Conservation (phyloP, 2,888 invertebrate genomes). For the Lottia scabra region DNA sequence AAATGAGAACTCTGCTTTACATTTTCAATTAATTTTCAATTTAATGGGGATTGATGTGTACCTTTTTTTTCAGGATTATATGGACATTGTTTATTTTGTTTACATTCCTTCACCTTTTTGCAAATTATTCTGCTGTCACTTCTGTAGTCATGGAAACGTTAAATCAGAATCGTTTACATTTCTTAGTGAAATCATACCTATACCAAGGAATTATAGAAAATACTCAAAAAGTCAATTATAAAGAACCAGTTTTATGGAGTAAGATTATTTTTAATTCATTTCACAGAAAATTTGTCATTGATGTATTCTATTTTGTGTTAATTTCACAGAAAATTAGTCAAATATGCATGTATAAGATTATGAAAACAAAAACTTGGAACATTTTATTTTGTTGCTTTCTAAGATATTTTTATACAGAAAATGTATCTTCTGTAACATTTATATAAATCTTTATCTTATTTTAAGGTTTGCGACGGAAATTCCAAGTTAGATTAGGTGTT, state of each 20-base stretch:
- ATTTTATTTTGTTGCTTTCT: no score
- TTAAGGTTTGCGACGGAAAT: constrained; percentile 42
- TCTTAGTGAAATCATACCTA: constrained; percentile 78
- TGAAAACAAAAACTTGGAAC: no score
- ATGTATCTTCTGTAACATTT: not conserved
- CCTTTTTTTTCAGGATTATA: constrained; percentile 75
- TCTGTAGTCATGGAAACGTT: constrained; percentile 83
- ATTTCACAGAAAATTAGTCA: no score
- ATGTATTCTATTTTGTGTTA: no score
- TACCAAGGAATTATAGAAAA: constrained; percentile 74
- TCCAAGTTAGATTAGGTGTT: constrained; percentile 45
- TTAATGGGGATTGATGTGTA: no score
- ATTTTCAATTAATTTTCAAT: not conserved
- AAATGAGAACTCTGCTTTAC: no score
- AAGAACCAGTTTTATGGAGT: constrained; percentile 77
- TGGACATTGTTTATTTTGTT: constrained; percentile 81
- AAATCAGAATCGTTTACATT: constrained; percentile 82
- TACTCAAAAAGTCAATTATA: constrained; percentile 78
- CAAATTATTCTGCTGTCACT: constrained; percentile 89
- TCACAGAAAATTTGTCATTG: no score
- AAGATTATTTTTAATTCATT: constrained; percentile 25
- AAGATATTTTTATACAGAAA: no score
- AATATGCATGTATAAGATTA: no score
- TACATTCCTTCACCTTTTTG: constrained; percentile 83
- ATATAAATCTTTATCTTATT: not conserved